phyloP scores from a whole-genome alignment of 2,888 invertebrate genomes.

The Rapana venosa region DNA sequence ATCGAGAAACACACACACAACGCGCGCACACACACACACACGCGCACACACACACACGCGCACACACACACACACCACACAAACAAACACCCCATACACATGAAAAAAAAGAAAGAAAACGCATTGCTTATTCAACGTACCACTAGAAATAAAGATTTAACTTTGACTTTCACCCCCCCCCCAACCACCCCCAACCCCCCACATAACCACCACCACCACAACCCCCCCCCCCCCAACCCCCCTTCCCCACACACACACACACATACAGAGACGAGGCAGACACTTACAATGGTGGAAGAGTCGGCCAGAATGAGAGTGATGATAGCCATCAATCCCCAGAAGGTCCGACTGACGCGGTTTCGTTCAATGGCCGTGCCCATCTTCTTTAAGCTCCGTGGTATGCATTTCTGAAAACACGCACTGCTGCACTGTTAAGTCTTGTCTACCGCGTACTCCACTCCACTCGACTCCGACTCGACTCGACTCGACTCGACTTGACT shows the following conservation, averaged over 20 bases:
- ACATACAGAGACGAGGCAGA: not conserved
- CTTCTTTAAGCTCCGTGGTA: not conserved
- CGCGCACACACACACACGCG: slow-evolving; percentile 22
- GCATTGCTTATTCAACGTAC: too few relatives aligned
- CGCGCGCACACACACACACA: slow-evolving; percentile 1
- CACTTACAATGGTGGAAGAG: slow-evolving; percentile 18
- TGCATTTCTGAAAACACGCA: slow-evolving; percentile 1
- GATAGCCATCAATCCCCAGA: slow-evolving; percentile 32
- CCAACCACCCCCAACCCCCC: too few relatives aligned
- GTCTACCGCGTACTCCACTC: too few relatives aligned
- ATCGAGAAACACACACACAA: not conserved
- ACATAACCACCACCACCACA: too few relatives aligned
- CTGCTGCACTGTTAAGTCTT: too few relatives aligned
- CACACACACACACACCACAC: slow-evolving; percentile 15
- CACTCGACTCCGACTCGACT: too few relatives aligned
- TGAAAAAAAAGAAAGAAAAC: too few relatives aligned
- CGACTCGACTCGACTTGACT: too few relatives aligned
- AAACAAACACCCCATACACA: not conserved
- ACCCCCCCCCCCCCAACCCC: not conserved
- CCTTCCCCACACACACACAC: not conserved
- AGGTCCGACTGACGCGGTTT: not conserved
- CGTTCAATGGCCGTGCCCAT: not conserved
- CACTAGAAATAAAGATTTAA: too few relatives aligned
- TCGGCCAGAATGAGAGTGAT: not conserved
- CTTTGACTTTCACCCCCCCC: too few relatives aligned